Evolutionary conservation across 2,113 vertebrate species (phyloP).

Genomic region (Lophura nycthemera): DNA sequence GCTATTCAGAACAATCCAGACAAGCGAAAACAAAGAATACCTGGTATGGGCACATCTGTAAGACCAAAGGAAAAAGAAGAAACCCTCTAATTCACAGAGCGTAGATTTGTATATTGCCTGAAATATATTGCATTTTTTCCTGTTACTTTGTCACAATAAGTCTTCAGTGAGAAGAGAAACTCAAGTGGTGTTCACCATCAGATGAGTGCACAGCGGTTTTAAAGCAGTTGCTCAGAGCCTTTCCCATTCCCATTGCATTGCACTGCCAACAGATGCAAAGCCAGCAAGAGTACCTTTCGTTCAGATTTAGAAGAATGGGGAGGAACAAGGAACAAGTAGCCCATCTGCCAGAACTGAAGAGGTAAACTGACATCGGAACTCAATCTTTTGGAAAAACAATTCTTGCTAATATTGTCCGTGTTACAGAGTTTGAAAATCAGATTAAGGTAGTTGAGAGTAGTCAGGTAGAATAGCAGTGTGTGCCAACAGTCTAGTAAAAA

Average conservation of each 20-base stretch:
- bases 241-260: accelerated
- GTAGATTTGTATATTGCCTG: background rate
- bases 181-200: background rate
- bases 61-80: background rate
- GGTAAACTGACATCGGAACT: background rate
- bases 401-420: background rate
- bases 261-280: accelerated
- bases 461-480: accelerated
- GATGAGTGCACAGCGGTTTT: background rate
- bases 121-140: background rate
- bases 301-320: background rate
- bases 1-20: background rate
- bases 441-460: background rate
- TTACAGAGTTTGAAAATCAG: background rate
- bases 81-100: background rate
- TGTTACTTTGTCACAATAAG: background rate
- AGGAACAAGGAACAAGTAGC: background rate
- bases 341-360: background rate
- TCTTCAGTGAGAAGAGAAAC: background rate
- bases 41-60: accelerated
- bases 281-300: background rate
- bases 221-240: background rate
- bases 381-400: background rate
- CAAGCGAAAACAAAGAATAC: background rate
- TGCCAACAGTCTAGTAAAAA: background rate